Base-by-base conservation (phyloP, 2,888 invertebrate genomes). In the Hemistola chrysoprasaria region DNA sequence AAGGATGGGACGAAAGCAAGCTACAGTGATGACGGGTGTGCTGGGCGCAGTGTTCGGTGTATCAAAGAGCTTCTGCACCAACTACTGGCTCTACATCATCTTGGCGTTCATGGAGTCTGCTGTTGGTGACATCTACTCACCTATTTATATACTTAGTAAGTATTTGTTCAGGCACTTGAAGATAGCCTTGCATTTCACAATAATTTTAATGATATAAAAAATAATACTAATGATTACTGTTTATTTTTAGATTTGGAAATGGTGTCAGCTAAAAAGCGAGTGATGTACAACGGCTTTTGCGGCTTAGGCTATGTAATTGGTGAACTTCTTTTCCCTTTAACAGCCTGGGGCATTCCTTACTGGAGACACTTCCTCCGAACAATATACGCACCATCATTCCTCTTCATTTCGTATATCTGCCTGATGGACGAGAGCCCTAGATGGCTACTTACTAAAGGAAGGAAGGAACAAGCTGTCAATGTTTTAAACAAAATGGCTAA, bases 371-470 rank as follows among this genome's bases (percentile, higher is more conserved):
- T 92, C 11, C 81, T 95, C 7, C 81, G 92, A 49, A 89, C 92
- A 1, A 78, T 94, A 6, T 95, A 95, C 59, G 76, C 90, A 0
- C 95, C 95, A 0, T 91, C 93, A 0, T 65, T 95, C 5, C 67
- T 94, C 0, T 91, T 94, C 47, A 65, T 95, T 29, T 70, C 90
- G 3, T 94, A 94, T 59, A 88, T 91, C 27, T 93, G 92, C 87
- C 58, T 92, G 0, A 75, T 94, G 24, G 94, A 94, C 3, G 95
- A 95, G 74, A 94, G 94, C 34, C 90, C 94, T n/a, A 88, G 95
- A 62, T 96, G 96, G 96, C 84, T 95, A 2, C 74, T 95, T n/a
- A 92, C 92, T 9, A 93, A 93, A 67, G 92, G 92, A 2, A 90
- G 90, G 47, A 90, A 91, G 42, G 90, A 92, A 0, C 85, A 93